Percentiles rank a stretch among this genome's conserved stretches.
These are phyloP conservation scores for Tipula vernalis DNA, from an alignment of 2,888 invertebrate species.

Conservation along the genomic window DNA sequence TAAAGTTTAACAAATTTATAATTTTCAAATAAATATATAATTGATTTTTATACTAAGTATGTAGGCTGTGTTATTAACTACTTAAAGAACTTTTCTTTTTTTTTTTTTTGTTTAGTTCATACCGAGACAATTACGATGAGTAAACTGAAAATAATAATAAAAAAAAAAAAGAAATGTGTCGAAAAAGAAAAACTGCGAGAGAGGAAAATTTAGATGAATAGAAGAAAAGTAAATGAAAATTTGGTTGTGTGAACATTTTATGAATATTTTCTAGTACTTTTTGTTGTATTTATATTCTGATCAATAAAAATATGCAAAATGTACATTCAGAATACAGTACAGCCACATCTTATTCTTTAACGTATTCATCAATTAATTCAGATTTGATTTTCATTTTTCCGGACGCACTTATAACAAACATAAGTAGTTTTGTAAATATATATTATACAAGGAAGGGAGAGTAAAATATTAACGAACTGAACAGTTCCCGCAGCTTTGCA, in stretches of 20 bases:
- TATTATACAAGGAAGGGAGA: too few species aligned
- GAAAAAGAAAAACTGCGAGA: not conserved
- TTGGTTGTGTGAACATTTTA: not conserved
- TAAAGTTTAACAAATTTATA: not conserved
- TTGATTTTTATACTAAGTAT: not conserved
- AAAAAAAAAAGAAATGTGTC: not conserved
- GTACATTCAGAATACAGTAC: not conserved
- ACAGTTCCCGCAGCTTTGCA: too few species aligned
- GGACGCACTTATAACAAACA: too few species aligned
- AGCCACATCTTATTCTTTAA: not conserved
- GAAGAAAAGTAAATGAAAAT: not conserved
- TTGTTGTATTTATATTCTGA: not conserved
- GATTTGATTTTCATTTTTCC: too few species aligned
- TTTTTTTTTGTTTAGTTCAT: not conserved
- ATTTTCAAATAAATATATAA: not conserved
- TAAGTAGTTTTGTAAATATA: too few species aligned
- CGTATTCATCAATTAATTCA: too few species aligned
- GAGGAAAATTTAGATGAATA: not conserved
- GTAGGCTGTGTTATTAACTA: not conserved
- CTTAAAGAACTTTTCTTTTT: not conserved
- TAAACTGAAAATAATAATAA: not conserved
- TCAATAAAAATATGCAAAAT: not conserved
- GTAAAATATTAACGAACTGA: too few species aligned
- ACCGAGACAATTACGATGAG: not conserved
- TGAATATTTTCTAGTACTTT: not conserved